Evolutionary conservation across 2,797 vertebrate genomes (phyloP).

Genomic region (Cirrhinus molitorella): DNA sequence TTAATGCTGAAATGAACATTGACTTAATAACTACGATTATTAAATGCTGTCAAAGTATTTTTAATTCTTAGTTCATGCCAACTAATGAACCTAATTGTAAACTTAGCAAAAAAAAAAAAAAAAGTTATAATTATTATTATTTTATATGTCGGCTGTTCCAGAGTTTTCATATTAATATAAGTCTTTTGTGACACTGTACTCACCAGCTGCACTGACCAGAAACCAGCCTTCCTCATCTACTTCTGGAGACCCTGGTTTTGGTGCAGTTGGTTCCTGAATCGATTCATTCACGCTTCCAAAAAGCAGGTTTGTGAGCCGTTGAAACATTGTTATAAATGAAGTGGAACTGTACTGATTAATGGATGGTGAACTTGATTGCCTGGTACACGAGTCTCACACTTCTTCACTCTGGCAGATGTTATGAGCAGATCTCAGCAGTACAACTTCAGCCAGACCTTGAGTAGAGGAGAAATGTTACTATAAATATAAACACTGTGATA

Average conservation of each 20-base stretch:
- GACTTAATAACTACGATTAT: no score
- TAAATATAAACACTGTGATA: slow-evolving; percentile 14
- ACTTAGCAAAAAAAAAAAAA: no score
- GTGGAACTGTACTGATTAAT: not conserved
- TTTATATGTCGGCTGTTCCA: not conserved
- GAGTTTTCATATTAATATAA: not conserved
- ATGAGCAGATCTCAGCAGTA: not conserved
- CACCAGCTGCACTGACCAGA: slow-evolving; percentile 89
- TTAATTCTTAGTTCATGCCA: no score
- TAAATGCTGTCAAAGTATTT: no score
- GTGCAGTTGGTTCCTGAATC: slow-evolving; percentile 70
- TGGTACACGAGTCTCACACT: not conserved
- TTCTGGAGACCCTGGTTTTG: slow-evolving; percentile 77
- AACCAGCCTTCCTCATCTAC: slow-evolving; percentile 92
- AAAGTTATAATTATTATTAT: no score
- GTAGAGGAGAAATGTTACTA: not conserved
- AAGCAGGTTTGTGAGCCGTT: slow-evolving; percentile 86
- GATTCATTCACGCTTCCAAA: slow-evolving; percentile 81
- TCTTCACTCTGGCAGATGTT: not conserved
- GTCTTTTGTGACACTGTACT: slow-evolving; percentile 58
- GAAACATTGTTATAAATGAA: slow-evolving; percentile 82
- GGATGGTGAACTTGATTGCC: slow-evolving; percentile 12
- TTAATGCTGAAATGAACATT: no score
- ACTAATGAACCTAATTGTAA: no score
- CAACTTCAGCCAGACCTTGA: slow-evolving; percentile 9